Evolutionary conservation across 2,888 invertebrate genomes (phyloP).

Genomic region (Tetranychus truncatus): DNA sequence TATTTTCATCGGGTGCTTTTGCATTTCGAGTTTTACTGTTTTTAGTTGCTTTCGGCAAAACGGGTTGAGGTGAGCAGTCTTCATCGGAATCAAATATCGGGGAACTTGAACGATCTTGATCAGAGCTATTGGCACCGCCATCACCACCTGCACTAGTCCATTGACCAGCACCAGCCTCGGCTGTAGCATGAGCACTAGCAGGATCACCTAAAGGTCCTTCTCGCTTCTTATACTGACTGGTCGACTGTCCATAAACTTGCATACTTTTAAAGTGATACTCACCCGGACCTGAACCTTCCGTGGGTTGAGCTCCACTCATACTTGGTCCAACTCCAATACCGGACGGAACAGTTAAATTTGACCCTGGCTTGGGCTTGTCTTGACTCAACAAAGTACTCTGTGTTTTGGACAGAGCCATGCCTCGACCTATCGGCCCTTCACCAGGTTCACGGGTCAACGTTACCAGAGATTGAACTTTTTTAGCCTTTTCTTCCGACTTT

Average conservation of each 20-base stretch:
- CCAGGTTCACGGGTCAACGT: slow-evolving; percentile 8
- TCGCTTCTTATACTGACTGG: not conserved
- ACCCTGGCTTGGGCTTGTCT: slow-evolving; percentile 44
- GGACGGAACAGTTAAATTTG: slow-evolving; percentile 3
- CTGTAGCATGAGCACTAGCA: not conserved
- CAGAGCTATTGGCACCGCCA: slow-evolving; percentile 34
- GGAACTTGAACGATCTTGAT: slow-evolving; percentile 67
- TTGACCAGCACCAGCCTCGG: slow-evolving; percentile 26
- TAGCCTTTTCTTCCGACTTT: slow-evolving; percentile 84
- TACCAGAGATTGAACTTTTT: slow-evolving; percentile 87
- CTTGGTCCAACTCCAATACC: not conserved
- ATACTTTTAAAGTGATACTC: slow-evolving; percentile 27
- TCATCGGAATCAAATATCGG: slow-evolving; percentile 85
- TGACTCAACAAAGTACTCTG: slow-evolving; percentile 48
- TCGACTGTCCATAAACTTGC: not conserved
- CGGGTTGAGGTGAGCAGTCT: slow-evolving; percentile 37
- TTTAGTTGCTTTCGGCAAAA: not conserved
- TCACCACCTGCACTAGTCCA: slow-evolving; percentile 21
- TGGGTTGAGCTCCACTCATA: slow-evolving; percentile 7
- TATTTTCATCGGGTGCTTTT: not conserved
- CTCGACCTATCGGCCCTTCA: not conserved
- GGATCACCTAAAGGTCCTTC: not conserved
- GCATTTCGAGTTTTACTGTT: slow-evolving; percentile 7
- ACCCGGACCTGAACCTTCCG: slow-evolving; percentile 7
- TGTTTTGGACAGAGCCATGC: slow-evolving; percentile 62